Conservation (phyloP, 2,113 vertebrate species). For the Zootoca vivipara region DNA sequence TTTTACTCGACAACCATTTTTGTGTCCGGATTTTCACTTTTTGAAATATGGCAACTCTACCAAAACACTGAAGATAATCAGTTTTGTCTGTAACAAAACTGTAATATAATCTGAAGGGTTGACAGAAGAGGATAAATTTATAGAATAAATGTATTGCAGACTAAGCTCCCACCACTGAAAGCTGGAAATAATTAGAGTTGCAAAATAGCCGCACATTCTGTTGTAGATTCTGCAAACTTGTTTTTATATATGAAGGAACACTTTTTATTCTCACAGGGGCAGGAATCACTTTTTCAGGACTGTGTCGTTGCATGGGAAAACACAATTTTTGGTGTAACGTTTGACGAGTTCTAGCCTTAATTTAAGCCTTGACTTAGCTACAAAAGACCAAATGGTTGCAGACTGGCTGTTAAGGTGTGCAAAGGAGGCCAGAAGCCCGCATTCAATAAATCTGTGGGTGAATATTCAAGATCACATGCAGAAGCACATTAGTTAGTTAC, state of each 20-base stretch:
- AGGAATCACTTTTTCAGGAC: not conserved
- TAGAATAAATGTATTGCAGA: not conserved
- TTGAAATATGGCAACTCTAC: too few species aligned
- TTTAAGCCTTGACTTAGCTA: not conserved
- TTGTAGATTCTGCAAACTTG: not conserved
- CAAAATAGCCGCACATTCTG: not conserved
- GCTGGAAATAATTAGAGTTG: not conserved
- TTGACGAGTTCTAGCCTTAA: not conserved
- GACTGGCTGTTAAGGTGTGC: not conserved
- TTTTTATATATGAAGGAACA: not conserved
- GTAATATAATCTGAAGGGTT: not conserved
- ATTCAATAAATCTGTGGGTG: not conserved
- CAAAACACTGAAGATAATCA: too few species aligned
- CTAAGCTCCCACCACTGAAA: too few species aligned
- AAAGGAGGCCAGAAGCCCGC: not conserved
- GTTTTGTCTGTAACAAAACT: not conserved
- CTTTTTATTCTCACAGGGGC: not conserved
- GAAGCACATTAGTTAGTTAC: not conserved
- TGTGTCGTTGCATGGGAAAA: not conserved
- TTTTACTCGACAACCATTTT: too few species aligned
- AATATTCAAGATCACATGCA: not conserved
- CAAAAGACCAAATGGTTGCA: not conserved
- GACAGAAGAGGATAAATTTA: not conserved
- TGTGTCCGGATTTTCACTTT: too few species aligned
- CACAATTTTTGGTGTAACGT: not conserved